Evolutionary conservation across 2,797 vertebrate species (phyloP), one percentile per base, ranked within the genome.

Genomic region (Neosalanx taihuensis): DNA sequence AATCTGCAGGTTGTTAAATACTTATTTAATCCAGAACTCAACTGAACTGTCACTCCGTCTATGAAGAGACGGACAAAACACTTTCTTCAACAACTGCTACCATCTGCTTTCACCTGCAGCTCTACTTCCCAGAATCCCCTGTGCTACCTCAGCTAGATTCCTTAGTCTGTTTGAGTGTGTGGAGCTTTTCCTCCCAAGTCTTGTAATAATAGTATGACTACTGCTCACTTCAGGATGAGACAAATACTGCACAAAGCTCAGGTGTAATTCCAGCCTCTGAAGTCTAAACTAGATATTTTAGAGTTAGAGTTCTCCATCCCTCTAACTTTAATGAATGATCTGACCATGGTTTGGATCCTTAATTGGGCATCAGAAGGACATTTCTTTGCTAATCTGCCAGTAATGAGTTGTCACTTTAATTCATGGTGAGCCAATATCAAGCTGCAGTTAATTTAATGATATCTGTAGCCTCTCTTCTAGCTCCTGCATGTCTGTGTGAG

Each of bases 191-290:
- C 63, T 61, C 69, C 65, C 72, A 66, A 75, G 72, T 58, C 69
- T 75, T 78, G 74, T 82, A 30, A 76, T 85, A 69, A 73, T 61
- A 59, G 46, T 69, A 80, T 83, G 76, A 80, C 76, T 51, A 76
- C 76, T 83, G 77, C 81, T 81, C 67, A 70, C 62, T 67, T 69
- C 7, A 13, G 59, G 58, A 65, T 7, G 41, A 76, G 57, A 57
- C 59, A 59, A 64, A 81, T 56, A 17, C 71, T 75, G 70, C 79
- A 76, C 63, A 64, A 75, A 68, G 53, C 59, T 26, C 12, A 57
- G 70, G 13, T 57, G 72, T 64, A 61, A 23, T 29, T 20, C 61
- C 13, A 46, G 61, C 72, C 65, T 73, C 41, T 37, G 26, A 33
- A 71, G 58, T 70, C 76, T 61, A n/a, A 58, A 33, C 33, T 64